Conservation (phyloP, 1,140 invertebrate species). For the Monochamus saltuarius region DNA sequence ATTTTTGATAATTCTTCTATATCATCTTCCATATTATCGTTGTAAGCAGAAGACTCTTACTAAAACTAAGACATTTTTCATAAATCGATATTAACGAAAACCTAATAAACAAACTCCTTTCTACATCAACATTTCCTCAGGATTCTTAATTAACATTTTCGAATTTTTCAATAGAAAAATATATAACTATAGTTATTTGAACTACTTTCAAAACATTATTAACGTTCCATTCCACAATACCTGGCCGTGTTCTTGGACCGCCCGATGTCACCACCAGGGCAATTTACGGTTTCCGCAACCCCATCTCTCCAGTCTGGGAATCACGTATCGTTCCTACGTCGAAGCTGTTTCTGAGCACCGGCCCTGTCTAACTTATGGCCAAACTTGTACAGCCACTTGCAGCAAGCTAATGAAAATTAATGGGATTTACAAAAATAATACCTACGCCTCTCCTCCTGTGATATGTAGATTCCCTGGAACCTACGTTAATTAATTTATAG, state of each 20-base stretch:
- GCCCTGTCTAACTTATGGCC: conserved; percentile 22
- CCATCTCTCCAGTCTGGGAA: neutral
- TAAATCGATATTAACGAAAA: no score
- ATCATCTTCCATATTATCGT: no score
- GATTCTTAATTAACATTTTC: no score
- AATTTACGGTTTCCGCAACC: neutral
- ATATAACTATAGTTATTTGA: no score
- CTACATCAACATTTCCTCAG: no score
- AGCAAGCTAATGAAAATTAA: conserved; percentile 25
- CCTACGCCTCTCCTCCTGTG: neutral
- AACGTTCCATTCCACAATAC: conserved; percentile 1
- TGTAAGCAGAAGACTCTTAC: no score
- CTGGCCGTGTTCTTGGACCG: neutral
- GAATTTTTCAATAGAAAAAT: no score
- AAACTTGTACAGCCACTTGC: conserved; percentile 23
- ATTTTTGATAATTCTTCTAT: no score
- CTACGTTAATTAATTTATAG: neutral
- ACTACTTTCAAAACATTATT: no score
- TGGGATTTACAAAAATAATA: conserved; percentile 6
- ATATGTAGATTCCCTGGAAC: neutral
- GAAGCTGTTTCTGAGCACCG: conserved; percentile 1
- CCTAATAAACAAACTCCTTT: no score
- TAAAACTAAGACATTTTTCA: no score
- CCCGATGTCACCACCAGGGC: neutral
- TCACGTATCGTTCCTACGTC: neutral